Evolutionary conservation across 2,888 invertebrate genomes (phyloP).

Genomic region (Scelioninae gen. 2): DNA sequence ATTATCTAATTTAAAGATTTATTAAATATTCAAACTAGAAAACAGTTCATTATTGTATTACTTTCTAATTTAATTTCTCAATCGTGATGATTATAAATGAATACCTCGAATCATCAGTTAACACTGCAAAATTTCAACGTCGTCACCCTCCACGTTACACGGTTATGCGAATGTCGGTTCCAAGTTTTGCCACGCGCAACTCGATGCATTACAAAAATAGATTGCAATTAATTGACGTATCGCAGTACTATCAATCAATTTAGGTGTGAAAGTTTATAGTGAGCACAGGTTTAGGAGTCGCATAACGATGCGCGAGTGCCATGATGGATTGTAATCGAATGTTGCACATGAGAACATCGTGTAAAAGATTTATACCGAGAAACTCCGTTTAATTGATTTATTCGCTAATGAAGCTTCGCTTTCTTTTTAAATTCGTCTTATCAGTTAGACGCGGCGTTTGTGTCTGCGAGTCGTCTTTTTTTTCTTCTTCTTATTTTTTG

Average conservation of each 20-base stretch:
- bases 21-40: too few relatives aligned
- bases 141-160: too few relatives aligned
- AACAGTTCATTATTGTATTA: too few relatives aligned
- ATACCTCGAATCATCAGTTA: not conserved
- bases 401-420: slow-evolving; percentile 66
- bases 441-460: slow-evolving; percentile 64
- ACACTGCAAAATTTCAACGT: not conserved
- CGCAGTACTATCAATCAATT: slow-evolving; percentile 50
- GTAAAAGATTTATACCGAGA: slow-evolving; percentile 65
- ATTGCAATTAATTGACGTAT: slow-evolving; percentile 57
- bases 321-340: slow-evolving; percentile 37
- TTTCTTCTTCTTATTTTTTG: slow-evolving; percentile 5
- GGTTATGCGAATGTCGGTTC: too few relatives aligned
- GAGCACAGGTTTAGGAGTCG: not conserved
- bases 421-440: slow-evolving; percentile 62
- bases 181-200: too few relatives aligned
- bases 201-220: slow-evolving; percentile 54
- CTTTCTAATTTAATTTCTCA: too few relatives aligned
- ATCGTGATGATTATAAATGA: too few relatives aligned
- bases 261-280: slow-evolving; percentile 17
- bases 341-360: slow-evolving; percentile 62
- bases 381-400: slow-evolving; percentile 62
- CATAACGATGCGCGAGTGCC: not conserved
- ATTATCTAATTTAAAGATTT: too few relatives aligned
- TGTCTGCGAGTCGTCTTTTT: slow-evolving; percentile 60